Evolutionary conservation across 2,888 invertebrate genomes (phyloP).

Genomic region (Agrochola circellaris): DNA sequence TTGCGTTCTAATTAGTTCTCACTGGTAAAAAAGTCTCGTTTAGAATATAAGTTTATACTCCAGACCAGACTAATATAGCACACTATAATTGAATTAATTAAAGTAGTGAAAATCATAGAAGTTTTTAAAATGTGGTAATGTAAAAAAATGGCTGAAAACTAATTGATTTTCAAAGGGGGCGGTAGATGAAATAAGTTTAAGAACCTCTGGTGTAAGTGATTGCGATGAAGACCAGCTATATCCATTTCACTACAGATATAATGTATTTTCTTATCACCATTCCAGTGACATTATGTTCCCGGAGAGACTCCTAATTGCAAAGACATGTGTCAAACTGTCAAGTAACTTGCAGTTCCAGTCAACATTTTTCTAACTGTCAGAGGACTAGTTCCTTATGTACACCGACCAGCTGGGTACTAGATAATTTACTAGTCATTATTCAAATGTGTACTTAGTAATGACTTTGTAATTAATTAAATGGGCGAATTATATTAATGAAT

Average conservation of each 20-base stretch:
- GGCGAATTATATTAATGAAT: background rate
- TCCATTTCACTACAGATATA: background rate
- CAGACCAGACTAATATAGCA: too few species aligned
- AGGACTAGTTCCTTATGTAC: background rate
- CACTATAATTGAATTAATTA: too few species aligned
- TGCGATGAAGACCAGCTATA: background rate
- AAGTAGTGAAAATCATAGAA: too few species aligned
- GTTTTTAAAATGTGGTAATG: too few species aligned
- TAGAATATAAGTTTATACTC: too few species aligned
- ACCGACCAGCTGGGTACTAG: background rate
- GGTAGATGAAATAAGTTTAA: too few species aligned
- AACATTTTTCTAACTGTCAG: too few species aligned
- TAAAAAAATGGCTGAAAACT: too few species aligned
- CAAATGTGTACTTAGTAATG: background rate
- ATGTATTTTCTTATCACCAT: background rate
- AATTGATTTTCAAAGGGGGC: too few species aligned
- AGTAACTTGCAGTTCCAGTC: background rate
- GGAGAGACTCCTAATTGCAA: too few species aligned
- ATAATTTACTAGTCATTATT: conserved; percentile 21
- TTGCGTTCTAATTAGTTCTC: too few species aligned
- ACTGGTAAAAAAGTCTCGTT: too few species aligned
- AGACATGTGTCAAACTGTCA: background rate
- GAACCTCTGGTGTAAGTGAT: background rate
- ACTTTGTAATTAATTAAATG: conserved; percentile 14
- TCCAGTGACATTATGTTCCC: background rate